Evolutionary conservation across 2,888 invertebrate genomes (phyloP).

Genomic region (Nezara viridula): DNA sequence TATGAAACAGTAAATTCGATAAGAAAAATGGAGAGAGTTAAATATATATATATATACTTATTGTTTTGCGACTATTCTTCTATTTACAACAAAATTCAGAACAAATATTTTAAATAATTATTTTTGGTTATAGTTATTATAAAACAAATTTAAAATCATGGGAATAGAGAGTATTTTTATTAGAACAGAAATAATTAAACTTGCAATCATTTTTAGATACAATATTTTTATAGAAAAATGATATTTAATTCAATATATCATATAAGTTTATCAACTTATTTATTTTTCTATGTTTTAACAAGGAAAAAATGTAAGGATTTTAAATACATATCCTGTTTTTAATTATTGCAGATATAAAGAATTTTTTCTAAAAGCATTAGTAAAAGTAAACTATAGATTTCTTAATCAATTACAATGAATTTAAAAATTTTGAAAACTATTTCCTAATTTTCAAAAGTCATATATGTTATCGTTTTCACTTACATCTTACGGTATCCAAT

Average conservation of each 20-base stretch:
- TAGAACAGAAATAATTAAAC: too few species aligned
- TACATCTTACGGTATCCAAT: constrained; percentile 48
- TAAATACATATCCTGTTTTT: too few species aligned
- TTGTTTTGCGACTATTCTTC: background rate
- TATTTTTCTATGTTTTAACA: too few species aligned
- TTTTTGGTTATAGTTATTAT: background rate
- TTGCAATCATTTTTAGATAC: background rate
- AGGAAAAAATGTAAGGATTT: too few species aligned
- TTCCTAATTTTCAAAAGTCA: background rate
- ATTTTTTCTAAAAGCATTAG: background rate
- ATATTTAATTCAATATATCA: background rate
- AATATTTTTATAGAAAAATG: too few species aligned
- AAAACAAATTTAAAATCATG: background rate
- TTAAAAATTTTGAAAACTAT: too few species aligned
- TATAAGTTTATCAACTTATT: too few species aligned
- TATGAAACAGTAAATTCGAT: background rate
- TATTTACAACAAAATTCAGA: background rate
- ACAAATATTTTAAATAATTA: background rate
- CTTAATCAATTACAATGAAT: background rate
- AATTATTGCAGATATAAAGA: too few species aligned
- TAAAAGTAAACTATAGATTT: background rate
- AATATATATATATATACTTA: too few species aligned
- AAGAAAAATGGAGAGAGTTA: background rate
- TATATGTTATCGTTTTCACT: background rate
- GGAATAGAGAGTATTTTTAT: too few species aligned